These are phyloP conservation scores for Actinernus sp. DNA, from an alignment of 92 coral and sea anemone genomes.

Conservation along the genomic window DNA sequence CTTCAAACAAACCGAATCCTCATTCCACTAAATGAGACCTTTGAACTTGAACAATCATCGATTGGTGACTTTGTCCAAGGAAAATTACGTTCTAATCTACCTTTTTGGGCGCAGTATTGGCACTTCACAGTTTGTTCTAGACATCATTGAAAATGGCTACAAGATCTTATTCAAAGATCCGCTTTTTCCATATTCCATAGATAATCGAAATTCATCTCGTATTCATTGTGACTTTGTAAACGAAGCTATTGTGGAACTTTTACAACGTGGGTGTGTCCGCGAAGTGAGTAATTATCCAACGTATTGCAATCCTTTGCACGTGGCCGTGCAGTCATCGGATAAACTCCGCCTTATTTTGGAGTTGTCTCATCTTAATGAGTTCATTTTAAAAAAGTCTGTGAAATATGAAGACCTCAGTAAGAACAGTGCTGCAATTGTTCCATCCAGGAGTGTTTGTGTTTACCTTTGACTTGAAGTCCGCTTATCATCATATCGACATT, in stretches of 20 bases:
- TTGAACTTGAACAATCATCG: slow-evolving; percentile 13
- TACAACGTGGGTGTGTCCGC: slow-evolving; percentile 31
- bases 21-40: neutral
- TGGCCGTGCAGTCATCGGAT: slow-evolving; percentile 51
- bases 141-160: slow-evolving; percentile 49
- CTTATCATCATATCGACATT: slow-evolving; percentile 64
- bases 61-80: neutral
- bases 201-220: slow-evolving; percentile 47
- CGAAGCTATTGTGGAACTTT: slow-evolving; percentile 30
- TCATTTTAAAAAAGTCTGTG: slow-evolving; percentile 42
- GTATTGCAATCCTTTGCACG: slow-evolving; percentile 65
- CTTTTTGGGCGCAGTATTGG: slow-evolving; percentile 60
- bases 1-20: neutral
- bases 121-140: slow-evolving; percentile 46
- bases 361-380: slow-evolving; percentile 49
- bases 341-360: slow-evolving; percentile 61
- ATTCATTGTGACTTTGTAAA: slow-evolving; percentile 34
- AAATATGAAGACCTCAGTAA: slow-evolving; percentile 56
- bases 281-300: slow-evolving; percentile 20
- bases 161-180: slow-evolving; percentile 30
- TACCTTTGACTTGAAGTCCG: slow-evolving; percentile 59
- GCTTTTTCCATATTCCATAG: slow-evolving; percentile 48
- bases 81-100: slow-evolving; percentile 9
- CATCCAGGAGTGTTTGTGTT: slow-evolving; percentile 35
- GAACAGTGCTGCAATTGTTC: slow-evolving; percentile 58